Base-by-base conservation (phyloP, 2,797 vertebrate species). In the Gallinago stenura region DNA sequence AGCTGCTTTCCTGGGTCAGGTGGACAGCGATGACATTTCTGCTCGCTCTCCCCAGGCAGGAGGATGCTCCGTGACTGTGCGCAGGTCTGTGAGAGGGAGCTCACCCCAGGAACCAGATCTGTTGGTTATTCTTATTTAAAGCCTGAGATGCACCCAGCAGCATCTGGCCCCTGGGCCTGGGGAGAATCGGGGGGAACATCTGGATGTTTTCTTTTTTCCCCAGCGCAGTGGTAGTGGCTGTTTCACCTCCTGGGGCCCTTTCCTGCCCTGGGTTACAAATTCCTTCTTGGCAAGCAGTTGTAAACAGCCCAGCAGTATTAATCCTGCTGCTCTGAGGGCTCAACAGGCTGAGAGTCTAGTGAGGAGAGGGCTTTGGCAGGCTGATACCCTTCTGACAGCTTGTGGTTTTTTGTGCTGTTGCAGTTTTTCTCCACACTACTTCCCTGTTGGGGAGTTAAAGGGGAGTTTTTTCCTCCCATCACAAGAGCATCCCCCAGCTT, bases 1-100 rank as follows among this genome's bases (percentile, higher is more conserved):
- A 90, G 76, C 83, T 88, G 79, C 88, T 70, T 57, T 54, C n/a
- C 53, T 20, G 31, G 56, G 61, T 53, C 88, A 37, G 79, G 26
- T 14, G n/a, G 60, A 15, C 33, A 61, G 45, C 64, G 45, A 39
- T 0, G 5, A 12, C 33, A 7, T 64, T 82, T 56, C 80, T 62
- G 43, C 56, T 54, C 7, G 30, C 39, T 73, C 33, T 56, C n/a
- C 30, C 9, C 8, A 19, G 43, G 46, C 6, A 1, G 56, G 48
- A 61, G 28, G 56, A 7, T 64, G 71, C 90, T 61, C 86, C 4
- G 1, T 5, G 71, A 13, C 85, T 10, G 37, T 24, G 68, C 3
- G 1, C 19, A 15, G 35, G 12, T 31, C 62, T 54, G 31, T 30
- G 69, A 58, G 43, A 3, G 6, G 28, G 33, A 48, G n/a, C 41